These are phyloP conservation scores for Platycheirus rosarum DNA, from an alignment of 2,888 invertebrate species.

Conservation along the genomic window DNA sequence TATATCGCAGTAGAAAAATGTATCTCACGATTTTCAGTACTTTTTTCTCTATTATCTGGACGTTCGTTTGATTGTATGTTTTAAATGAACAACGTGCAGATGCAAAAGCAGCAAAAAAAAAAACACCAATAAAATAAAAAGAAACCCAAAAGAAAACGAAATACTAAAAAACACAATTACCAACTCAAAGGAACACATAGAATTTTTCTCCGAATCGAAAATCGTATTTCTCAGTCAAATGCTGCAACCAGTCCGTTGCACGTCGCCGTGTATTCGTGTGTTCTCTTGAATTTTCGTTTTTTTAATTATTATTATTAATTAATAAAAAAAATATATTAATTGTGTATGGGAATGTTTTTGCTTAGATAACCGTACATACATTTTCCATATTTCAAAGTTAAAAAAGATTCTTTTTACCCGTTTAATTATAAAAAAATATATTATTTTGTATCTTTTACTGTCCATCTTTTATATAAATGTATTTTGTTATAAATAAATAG, in stretches of 20 bases:
- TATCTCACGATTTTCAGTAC: conserved; percentile 25
- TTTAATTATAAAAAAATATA: background rate
- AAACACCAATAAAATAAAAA: conserved; percentile 44
- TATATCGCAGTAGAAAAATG: conserved; percentile 26
- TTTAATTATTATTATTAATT: conserved; percentile 44
- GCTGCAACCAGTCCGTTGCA: conserved; percentile 67
- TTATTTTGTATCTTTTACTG: conserved; percentile 19
- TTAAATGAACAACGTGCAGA: conserved; percentile 37
- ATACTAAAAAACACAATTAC: conserved; percentile 50
- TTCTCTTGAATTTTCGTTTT: conserved; percentile 62
- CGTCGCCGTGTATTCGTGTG: conserved; percentile 60
- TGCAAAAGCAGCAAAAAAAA: conserved; percentile 49
- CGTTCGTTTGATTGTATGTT: conserved; percentile 11
- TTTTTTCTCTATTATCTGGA: conserved; percentile 31
- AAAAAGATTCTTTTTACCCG: background rate
- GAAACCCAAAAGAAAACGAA: conserved; percentile 54
- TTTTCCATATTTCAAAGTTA: conserved; percentile 43
- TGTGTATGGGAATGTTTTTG: conserved; percentile 46
- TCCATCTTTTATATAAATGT: conserved; percentile 47
- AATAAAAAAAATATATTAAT: conserved; percentile 40
- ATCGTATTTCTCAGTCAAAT: conserved; percentile 67
- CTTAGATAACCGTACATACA: conserved; percentile 35
- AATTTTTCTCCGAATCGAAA: conserved; percentile 64
- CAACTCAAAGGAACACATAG: conserved; percentile 38
- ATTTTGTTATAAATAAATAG: conserved; percentile 28